A percentile compares a stretch with the other conserved stretches of the same genome.
Conservation (phyloP, 30 jellyfish, hydroid and myxozoan species). For the Turritopsis dohrnii region DNA sequence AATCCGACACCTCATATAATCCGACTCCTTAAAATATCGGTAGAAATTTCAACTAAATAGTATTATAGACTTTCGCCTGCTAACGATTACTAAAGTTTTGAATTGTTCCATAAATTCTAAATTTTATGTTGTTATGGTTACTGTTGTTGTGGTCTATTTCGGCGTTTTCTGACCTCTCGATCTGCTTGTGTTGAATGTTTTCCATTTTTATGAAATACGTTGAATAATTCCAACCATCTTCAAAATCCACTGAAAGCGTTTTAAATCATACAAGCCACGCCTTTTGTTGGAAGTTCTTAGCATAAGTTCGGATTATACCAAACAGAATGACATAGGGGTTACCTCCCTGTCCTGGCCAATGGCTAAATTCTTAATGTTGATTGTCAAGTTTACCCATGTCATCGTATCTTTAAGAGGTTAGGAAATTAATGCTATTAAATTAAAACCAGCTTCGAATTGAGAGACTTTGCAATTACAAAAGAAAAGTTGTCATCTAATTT, state of each 20-base stretch:
- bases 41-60: too few species aligned
- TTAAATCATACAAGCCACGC: background rate
- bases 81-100: too few species aligned
- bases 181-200: background rate
- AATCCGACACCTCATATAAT: too few species aligned
- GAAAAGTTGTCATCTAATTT: background rate
- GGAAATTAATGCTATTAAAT: background rate
- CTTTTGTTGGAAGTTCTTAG: background rate
- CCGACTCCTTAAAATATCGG: too few species aligned
- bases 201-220: background rate
- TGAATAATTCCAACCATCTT: background rate
- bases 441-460: background rate
- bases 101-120: too few species aligned
- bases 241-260: background rate
- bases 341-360: background rate
- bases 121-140: too few species aligned
- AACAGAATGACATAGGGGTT: background rate
- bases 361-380: background rate
- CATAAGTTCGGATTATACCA: background rate
- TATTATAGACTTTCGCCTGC: too few species aligned
- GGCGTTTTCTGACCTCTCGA: too few species aligned
- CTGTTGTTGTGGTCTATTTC: too few species aligned
- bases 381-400: background rate
- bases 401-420: background rate
- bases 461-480: background rate